Evolutionary conservation across 2,888 invertebrate species (phyloP).

Genomic region (Bombylius major): DNA sequence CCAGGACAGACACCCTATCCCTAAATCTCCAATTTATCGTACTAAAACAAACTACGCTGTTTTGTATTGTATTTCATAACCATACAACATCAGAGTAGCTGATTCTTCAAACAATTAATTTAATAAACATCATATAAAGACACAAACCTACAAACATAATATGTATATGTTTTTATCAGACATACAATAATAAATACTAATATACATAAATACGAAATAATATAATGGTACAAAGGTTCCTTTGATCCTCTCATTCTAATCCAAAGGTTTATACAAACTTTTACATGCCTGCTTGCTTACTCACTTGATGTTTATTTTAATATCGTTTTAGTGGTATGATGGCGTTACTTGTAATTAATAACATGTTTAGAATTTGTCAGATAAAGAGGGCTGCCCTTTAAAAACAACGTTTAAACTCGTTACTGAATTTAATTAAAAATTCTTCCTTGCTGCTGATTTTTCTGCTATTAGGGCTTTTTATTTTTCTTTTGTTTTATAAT

Average conservation of each 20-base stretch:
- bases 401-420: constrained; percentile 13
- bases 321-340: neutral
- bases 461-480: neutral
- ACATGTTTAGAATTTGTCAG: constrained; percentile 14
- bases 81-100: neutral
- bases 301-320: neutral
- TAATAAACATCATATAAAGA: constrained; percentile 1
- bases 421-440: constrained; percentile 15
- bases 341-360: constrained; percentile 12
- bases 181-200: too few relatives aligned
- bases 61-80: too few relatives aligned
- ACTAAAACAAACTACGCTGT: too few relatives aligned
- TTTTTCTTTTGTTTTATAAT: too few relatives aligned
- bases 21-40: too few relatives aligned
- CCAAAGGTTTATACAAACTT: too few relatives aligned
- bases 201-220: too few relatives aligned
- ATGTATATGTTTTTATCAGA: too few relatives aligned
- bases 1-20: too few relatives aligned
- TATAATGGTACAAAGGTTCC: too few relatives aligned
- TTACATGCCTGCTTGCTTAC: neutral
- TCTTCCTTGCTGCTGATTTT: constrained; percentile 13
- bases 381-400: constrained; percentile 12
- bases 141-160: too few relatives aligned
- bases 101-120: constrained; percentile 4
- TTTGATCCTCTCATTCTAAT: too few relatives aligned